These are phyloP conservation scores for Centropristis striata DNA, from an alignment of 2,113 vertebrate species.

Conservation along the genomic window DNA sequence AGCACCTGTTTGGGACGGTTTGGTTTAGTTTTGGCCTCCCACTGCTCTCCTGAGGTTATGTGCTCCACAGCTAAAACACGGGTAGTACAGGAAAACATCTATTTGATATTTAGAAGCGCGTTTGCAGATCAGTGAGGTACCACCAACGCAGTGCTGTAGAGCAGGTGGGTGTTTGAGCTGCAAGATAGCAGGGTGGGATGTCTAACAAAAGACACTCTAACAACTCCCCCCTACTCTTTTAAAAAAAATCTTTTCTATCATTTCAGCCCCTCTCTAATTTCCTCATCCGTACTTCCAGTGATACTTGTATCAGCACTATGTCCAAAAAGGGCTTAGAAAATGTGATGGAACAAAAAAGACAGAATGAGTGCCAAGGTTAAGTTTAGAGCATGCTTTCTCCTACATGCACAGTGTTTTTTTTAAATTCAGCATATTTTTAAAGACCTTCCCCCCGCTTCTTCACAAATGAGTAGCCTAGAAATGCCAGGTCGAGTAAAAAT, in stretches of 20 bases:
- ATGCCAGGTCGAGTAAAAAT: constrained; percentile 25
- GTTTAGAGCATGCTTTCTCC: neutral
- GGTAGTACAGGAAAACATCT: constrained; percentile 46
- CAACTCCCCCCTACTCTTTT: constrained; percentile 13
- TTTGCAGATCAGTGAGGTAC: constrained; percentile 40
- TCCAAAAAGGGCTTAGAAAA: constrained; percentile 5
- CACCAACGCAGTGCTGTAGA: constrained; percentile 43
- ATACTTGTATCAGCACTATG: neutral
- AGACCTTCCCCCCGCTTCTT: neutral
- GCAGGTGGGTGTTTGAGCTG: constrained; percentile 62
- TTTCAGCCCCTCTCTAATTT: constrained; percentile 31
- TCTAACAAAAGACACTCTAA: constrained; percentile 41
- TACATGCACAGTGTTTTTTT: constrained; percentile 6
- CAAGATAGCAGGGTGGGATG: constrained; percentile 23
- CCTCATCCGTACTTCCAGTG: constrained; percentile 2
- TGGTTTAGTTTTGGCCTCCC: constrained; percentile 50
- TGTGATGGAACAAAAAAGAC: constrained; percentile 16
- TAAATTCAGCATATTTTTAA: constrained; percentile 17
- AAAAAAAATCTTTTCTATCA: constrained; percentile 2
- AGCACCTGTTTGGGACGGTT: constrained; percentile 24
- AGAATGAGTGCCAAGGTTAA: constrained; percentile 9
- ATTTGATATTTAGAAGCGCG: constrained; percentile 44
- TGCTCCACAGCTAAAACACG: constrained; percentile 41
- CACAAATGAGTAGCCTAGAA: constrained; percentile 29
- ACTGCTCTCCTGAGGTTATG: constrained; percentile 30